Percentiles rank a stretch among this genome's conserved stretches.
Conservation (phyloP, 2,113 vertebrate genomes). For the Isichthys henryi region DNA sequence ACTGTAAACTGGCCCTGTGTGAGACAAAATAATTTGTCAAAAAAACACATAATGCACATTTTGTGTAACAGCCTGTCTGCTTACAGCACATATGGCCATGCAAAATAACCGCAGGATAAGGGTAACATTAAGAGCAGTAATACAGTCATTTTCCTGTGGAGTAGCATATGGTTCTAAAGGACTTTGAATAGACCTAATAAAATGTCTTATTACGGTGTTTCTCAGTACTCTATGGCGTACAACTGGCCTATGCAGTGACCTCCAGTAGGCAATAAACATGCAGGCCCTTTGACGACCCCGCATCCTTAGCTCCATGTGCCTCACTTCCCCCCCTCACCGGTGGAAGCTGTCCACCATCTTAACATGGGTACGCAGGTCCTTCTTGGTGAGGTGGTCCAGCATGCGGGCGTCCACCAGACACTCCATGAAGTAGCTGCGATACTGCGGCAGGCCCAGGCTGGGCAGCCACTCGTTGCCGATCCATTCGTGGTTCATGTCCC, state of each 20-base stretch:
- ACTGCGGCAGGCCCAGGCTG: slow-evolving; percentile 88
- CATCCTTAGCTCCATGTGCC: not conserved
- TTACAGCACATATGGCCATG: not conserved
- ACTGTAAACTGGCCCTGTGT: slow-evolving; percentile 86
- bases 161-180: not conserved
- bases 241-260: not conserved
- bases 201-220: not conserved
- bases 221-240: not conserved
- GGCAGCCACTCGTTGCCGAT: slow-evolving; percentile 97
- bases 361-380: slow-evolving; percentile 87
- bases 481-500: slow-evolving; percentile 98
- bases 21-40: slow-evolving; percentile 5
- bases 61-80: not conserved
- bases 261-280: not conserved
- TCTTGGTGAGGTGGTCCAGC: slow-evolving; percentile 96
- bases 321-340: slow-evolving; percentile 60
- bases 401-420: slow-evolving; percentile 92
- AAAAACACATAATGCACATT: not conserved
- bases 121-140: not conserved
- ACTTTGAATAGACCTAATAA: not conserved
- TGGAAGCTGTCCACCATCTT: slow-evolving; percentile 99
- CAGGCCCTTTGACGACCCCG: not conserved
- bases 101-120: not conserved
- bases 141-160: not conserved
- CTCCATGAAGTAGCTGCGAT: slow-evolving; percentile 98